Evolutionary conservation across 2,888 invertebrate species (phyloP).

Genomic region (Glaucopsyche alexis): DNA sequence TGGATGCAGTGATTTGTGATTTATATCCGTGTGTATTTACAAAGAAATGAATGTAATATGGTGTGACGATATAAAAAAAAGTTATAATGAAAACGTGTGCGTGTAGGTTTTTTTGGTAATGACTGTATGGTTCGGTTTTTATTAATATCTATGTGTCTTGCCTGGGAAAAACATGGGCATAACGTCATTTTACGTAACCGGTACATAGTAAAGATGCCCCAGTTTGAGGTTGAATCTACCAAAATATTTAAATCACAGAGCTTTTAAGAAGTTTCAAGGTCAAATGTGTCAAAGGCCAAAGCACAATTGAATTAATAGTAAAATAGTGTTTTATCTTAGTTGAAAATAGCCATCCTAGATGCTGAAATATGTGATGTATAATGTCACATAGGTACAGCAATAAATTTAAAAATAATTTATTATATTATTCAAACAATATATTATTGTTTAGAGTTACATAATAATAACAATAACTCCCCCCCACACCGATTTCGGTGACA

Average conservation of each 20-base stretch:
- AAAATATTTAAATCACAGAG: not conserved
- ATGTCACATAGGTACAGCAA: no score
- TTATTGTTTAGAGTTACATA: no score
- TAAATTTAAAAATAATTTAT: no score
- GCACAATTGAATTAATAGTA: not conserved
- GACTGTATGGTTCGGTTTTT: not conserved
- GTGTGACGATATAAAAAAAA: not conserved
- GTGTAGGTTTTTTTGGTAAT: not conserved
- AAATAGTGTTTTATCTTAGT: not conserved
- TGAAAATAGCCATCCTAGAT: no score
- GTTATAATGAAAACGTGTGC: constrained; percentile 10
- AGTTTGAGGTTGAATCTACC: not conserved
- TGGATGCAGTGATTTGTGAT: constrained; percentile 1
- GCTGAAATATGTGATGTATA: no score
- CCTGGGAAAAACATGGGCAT: not conserved
- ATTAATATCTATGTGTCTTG: not conserved
- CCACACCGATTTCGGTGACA: no score
- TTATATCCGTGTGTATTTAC: not conserved
- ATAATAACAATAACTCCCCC: no score
- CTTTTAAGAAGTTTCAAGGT: not conserved
- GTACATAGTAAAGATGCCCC: not conserved
- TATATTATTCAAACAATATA: no score
- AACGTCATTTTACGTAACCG: not conserved
- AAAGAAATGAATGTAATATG: not conserved
- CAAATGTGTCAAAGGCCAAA: not conserved